phyloP scores from a whole-genome alignment of 2,797 vertebrate species.

The Rousettus madagascariensis region DNA sequence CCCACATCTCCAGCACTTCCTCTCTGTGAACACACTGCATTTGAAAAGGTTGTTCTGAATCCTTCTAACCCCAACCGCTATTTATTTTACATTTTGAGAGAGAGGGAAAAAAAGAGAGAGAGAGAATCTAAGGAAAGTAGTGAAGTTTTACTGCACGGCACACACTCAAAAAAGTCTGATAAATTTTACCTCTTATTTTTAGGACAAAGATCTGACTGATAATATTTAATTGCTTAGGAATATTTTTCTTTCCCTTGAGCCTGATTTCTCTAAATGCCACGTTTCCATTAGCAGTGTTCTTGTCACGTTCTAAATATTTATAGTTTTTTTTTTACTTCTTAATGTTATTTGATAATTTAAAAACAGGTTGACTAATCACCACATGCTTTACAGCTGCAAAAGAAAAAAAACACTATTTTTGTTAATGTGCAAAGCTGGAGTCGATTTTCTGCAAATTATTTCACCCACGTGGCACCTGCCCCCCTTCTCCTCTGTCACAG shows the following conservation, averaged over 20 bases:
- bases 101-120: not conserved
- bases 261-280: constrained; percentile 15
- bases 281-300: constrained; percentile 7
- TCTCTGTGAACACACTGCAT: not conserved
- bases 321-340: not conserved
- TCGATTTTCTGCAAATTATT: not conserved
- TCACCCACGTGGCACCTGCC: not conserved
- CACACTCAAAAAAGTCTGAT: not conserved
- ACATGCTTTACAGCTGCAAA: constrained; percentile 13
- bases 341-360: not conserved
- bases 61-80: not conserved
- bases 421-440: not conserved
- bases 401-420: not conserved
- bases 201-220: not conserved
- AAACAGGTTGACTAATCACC: not conserved
- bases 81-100: not conserved
- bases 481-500: too few species aligned
- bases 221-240: not conserved
- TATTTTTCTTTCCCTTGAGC: not conserved
- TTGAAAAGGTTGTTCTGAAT: not conserved
- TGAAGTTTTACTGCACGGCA: not conserved
- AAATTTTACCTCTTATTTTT: constrained; percentile 11
- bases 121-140: not conserved
- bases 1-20: too few species aligned
- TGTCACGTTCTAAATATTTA: constrained; percentile 47